Evolutionary conservation across 1,140 invertebrate species (phyloP), one percentile per base, ranked within the genome.

Genomic region (Papilio helenus): DNA sequence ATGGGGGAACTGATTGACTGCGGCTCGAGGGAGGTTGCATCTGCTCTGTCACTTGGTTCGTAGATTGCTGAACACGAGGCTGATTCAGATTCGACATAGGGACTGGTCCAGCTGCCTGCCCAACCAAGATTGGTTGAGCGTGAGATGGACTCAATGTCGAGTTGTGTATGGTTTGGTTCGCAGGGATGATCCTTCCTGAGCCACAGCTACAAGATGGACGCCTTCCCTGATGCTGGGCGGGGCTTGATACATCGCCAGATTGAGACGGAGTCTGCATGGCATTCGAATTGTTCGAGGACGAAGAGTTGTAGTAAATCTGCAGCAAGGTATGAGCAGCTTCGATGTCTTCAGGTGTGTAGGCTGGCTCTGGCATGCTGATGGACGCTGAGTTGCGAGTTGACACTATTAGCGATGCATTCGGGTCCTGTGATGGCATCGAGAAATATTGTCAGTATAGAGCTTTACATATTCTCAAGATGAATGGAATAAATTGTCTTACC

Each of bases 401-500:
- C 49, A 51, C 49, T 51, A 51, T 51, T 51, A 51, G 49, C 49
- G 49, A 51, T 51, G 49, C 49, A 51, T 51, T 51, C 49, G 49
- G 49, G 49, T 51, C 49, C 49, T 51, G 49, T 51, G 49, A 51
- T 51, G 49, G 49, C 49, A 51, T 51, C 49, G 49, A 51, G 49
- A 51, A 51, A 51, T 51, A 51, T 51, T 51, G 49, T 51, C 49
- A 51, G 49, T 51, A 51, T 51, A 51, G 49, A 51, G 49, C 49
- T 51, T 51, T 51, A 51, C 49, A 51, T 51, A 51, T 51, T 51
- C 49, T 51, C 49, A 51, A 51, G 49, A 51, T 51, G 49, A 51
- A 51, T 51, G 49, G 49, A 51, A 51, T 51, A 51, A 51, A 51
- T 51, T n/a, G n/a, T n/a, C n/a, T n/a, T n/a, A n/a, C n/a, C n/a